phyloP scores from a whole-genome alignment of 64 coral and sea anemone species.

The Acropora yongei region DNA sequence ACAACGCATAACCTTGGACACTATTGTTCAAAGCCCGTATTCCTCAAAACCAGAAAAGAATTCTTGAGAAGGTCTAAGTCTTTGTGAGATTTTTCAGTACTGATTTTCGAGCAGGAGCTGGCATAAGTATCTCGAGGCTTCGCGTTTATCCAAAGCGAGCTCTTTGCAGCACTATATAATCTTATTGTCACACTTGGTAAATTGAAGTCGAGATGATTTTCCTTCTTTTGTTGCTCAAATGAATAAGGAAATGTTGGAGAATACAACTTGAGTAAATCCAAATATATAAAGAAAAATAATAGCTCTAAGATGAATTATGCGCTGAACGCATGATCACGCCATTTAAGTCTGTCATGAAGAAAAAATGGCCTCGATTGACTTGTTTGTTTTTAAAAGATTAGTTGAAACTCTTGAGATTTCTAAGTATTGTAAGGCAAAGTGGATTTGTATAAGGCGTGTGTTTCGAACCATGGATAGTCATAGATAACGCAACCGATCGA shows the following conservation, averaged over 20 bases:
- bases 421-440: background rate
- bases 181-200: background rate
- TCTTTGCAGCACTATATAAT: background rate
- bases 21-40: background rate
- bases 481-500: background rate
- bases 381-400: too few species aligned
- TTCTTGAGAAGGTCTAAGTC: background rate
- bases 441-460: background rate
- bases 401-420: background rate
- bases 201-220: background rate
- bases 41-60: background rate
- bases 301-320: too few species aligned
- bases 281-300: too few species aligned
- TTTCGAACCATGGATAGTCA: background rate
- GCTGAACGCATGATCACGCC: too few species aligned
- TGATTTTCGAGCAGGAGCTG: background rate
- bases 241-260: too few species aligned
- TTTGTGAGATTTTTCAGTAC: background rate
- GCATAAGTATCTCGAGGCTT: background rate
- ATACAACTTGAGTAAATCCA: too few species aligned
- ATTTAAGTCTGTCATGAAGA: too few species aligned
- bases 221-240: too few species aligned
- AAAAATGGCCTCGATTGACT: too few species aligned
- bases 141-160: too few species aligned
- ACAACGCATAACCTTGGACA: constrained; percentile 5